Percentiles rank a stretch among this genome's conserved stretches.
These are phyloP conservation scores for Rattus norvegicus DNA, from an alignment of 2,113 vertebrate genomes.

Conservation along the genomic window GRCr8 NC_086036.1:52088001-52088500, in stretches of 20 bases:
- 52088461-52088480: too few species aligned
- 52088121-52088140: background rate
- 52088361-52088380: background rate
- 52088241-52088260: background rate
- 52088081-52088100: background rate
- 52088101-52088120: background rate
- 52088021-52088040: background rate
- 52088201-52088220: background rate
- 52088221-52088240: too few species aligned
- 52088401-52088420: too few species aligned
- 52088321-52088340: background rate
- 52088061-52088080: too few species aligned
- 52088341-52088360: background rate
- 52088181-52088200: constrained; percentile 19
- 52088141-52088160: background rate
- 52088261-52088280: background rate
- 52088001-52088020: constrained; percentile 32
- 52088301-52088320: background rate
- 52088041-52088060: background rate
- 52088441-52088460: too few species aligned
- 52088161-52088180: background rate
- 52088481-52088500: too few species aligned
- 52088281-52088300: background rate
- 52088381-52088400: too few species aligned
- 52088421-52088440: too few species aligned